These are phyloP conservation scores for Elachura formosa DNA, from an alignment of 2,113 vertebrate genomes.

Conservation along the genomic window DNA sequence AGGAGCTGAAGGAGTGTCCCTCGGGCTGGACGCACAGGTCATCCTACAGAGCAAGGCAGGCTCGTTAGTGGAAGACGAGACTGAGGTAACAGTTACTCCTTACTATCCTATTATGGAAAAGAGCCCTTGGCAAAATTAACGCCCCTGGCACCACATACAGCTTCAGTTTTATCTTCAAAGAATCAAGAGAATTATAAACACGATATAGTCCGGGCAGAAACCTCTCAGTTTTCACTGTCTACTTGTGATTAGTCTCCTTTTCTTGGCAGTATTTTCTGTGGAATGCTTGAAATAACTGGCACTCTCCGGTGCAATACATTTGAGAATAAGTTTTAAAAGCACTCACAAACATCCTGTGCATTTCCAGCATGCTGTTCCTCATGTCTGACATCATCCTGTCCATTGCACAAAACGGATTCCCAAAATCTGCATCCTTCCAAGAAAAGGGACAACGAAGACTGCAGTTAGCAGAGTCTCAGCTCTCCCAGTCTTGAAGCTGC, in stretches of 20 bases:
- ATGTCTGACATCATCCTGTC: constrained; percentile 86
- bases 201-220: accelerated
- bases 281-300: background rate
- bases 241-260: background rate
- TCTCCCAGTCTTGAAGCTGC: background rate
- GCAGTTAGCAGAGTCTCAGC: background rate
- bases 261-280: background rate
- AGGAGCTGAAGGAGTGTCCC: constrained; percentile 85
- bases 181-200: background rate
- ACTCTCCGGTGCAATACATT: background rate
- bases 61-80: background rate
- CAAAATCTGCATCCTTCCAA: constrained; percentile 71
- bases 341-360: constrained; percentile 87
- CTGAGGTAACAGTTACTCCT: background rate
- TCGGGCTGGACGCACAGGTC: constrained; percentile 73
- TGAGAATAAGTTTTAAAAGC: background rate
- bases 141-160: background rate
- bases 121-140: background rate
- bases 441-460: background rate
- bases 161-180: background rate
- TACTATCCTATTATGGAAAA: background rate
- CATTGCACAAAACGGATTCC: constrained; percentile 79
- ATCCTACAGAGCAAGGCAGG: constrained; percentile 63
- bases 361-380: constrained; percentile 80
- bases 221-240: background rate